These are phyloP conservation scores for Luperina nickerlii DNA, from an alignment of 2,888 invertebrate species.

Conservation along the genomic window DNA sequence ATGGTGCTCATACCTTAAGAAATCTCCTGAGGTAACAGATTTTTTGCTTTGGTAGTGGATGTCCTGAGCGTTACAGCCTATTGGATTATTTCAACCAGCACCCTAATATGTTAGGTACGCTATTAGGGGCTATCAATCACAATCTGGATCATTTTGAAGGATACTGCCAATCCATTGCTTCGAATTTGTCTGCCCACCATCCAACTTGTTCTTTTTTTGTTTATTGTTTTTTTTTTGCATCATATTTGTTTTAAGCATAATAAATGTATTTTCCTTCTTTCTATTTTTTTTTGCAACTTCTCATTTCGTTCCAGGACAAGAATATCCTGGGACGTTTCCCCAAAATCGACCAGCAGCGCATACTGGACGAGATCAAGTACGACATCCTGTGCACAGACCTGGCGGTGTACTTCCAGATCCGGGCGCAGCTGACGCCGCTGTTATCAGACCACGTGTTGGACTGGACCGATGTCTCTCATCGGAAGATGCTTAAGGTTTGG, in stretches of 20 bases:
- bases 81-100: background rate
- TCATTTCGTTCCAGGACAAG: conserved; percentile 82
- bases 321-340: conserved; percentile 85
- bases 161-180: no score
- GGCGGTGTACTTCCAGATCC: conserved; percentile 89
- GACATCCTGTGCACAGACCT: conserved; percentile 91
- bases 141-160: no score
- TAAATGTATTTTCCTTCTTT: background rate
- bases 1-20: background rate
- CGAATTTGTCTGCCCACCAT: no score
- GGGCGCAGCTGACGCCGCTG: conserved; percentile 89
- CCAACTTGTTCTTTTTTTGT: background rate
- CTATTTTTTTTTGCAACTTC: background rate
- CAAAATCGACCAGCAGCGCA: conserved; percentile 77
- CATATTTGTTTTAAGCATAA: background rate
- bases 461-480: conserved; percentile 86
- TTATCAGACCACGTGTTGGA: conserved; percentile 86
- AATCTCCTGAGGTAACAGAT: background rate
- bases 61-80: background rate
- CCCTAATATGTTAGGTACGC: no score
- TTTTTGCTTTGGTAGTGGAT: background rate
- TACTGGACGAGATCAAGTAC: conserved; percentile 89
- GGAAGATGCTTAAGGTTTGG: conserved; percentile 87
- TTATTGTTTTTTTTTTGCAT: background rate
- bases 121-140: no score